Base-by-base conservation (phyloP, 2,888 invertebrate species). In the Eledone cirrhosa region DNA sequence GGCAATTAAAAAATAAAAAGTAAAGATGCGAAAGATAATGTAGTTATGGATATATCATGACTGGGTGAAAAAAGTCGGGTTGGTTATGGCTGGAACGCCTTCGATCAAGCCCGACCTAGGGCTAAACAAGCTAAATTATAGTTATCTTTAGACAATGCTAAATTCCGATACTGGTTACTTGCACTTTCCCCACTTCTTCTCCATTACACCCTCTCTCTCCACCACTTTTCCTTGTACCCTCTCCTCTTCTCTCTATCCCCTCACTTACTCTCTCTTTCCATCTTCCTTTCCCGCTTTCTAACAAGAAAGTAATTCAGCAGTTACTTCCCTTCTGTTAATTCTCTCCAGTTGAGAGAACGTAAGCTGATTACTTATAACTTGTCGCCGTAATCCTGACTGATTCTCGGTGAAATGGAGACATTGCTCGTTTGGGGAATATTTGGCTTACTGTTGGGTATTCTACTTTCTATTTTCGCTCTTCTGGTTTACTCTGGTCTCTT, bases 401-500 rank as follows among this genome's bases (percentile, higher is more conserved):
- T 29, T 41, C 13, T 48, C 47, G 29, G 59, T 48, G 80, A 80
- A 74, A 87, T 86, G 85, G 86, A 86, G 80, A 76, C 81, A 22
- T 81, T 83, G 78, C 83, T 86, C 78, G 80, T 88, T 29, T 78
- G 85, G 47, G 87, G 85, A 41, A 87, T 90, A 77, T 77, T 85
- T 63, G 79, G 84, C 22, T 77, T 90, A 33, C 76, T 87, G 48
- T 11, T 89, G n/a, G 76, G 87, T 33, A 83, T 91, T 5, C 80
- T 88, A 41, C 31, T 86, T 8, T 90, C 91, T 7, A 53, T 91
- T 8, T 78, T 84, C 13, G 79, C 82, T 5, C 81, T 89, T 41
- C 78, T 91, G 2, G 82, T 87, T 48, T 86, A 90, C 81, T 90
- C 89, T n/a, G 91, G 91, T 4, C 77, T 91, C 24, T 88, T 91